Evolutionary conservation across 1,140 invertebrate species (phyloP), one percentile per base, ranked within the genome.

Genomic region (Pemphigus obesinymphae): DNA sequence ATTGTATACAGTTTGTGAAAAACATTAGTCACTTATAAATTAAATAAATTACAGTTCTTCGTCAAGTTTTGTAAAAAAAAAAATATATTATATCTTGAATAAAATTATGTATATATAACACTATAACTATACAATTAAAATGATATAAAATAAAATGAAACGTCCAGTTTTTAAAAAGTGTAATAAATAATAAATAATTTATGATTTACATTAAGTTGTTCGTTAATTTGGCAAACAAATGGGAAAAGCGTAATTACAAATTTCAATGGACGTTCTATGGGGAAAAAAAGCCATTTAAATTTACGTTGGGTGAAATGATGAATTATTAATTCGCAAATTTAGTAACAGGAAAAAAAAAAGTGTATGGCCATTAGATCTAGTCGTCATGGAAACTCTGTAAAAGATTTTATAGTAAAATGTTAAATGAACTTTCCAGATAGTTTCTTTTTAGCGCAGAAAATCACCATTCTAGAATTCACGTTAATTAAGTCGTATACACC

Each of bases 371-470:
- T 70, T 45, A 17, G n/a, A 70, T 37, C 23, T 43, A 11, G 43
- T 48, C 6, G 40, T 72, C 68, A 72, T 72, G 40, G 26, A 72
- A 72, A 48, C 43, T 17, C 1, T 20, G 6, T 1, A 31, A 29
- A 48, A 17, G 43, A 72, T 17, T 20, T 48, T 31, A 29, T 43
- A 72, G 23, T 45, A 2, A 45, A 70, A 70, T 17, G 23, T 17
- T 70, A 17, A 70, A 70, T 45, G n/a, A 70, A 45, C 23, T 48
- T 72, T 72, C 23, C 43, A 20, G 26, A 3, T 15, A 72, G 23
- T 72, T 72, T 72, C 13, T 43, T 72, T 72, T 72, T 55, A 76
- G 20, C 17, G 20, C 8, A 10, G 72, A 13, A 76, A 76, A 76
- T 76, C 73, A 55, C 31, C 55, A 55, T 55, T 55, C n/a, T 55